Conservation (phyloP, 2,888 invertebrate genomes). For the Drosophila anomelani region DNA sequence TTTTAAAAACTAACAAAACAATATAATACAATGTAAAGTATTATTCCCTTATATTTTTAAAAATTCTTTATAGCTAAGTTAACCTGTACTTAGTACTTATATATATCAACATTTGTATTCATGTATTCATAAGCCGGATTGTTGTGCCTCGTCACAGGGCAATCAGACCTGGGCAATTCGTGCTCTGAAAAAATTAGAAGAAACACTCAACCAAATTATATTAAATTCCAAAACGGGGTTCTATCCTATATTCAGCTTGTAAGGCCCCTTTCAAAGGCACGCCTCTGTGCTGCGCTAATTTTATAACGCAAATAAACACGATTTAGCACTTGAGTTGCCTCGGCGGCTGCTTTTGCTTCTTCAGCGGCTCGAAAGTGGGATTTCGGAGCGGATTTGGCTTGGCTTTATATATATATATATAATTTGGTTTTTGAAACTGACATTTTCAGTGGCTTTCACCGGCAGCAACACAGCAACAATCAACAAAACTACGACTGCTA, state of each 20-base stretch:
- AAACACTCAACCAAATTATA: slow-evolving; percentile 26
- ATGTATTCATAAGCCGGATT: slow-evolving; percentile 64
- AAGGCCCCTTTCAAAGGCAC: slow-evolving; percentile 7
- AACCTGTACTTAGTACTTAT: neutral
- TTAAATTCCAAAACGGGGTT: slow-evolving; percentile 1
- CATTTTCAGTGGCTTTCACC: slow-evolving; percentile 63
- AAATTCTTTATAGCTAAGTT: neutral
- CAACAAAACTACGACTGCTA: slow-evolving; percentile 60
- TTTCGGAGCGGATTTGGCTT: slow-evolving; percentile 37
- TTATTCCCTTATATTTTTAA: neutral
- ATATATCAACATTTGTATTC: slow-evolving; percentile 21
- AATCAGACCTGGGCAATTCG: slow-evolving; percentile 66
- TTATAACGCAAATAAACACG: slow-evolving; percentile 78
- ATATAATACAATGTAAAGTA: neutral
- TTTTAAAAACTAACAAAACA: no score
- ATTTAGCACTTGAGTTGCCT: slow-evolving; percentile 74
- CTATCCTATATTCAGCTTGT: neutral
- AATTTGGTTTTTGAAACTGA: neutral
- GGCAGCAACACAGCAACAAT: slow-evolving; percentile 32
- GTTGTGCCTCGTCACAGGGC: slow-evolving; percentile 72
- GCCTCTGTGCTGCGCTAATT: slow-evolving; percentile 69
- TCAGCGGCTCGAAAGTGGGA: slow-evolving; percentile 55
- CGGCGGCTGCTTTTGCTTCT: slow-evolving; percentile 55
- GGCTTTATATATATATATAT: neutral
- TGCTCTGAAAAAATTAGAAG: slow-evolving; percentile 48